Base-by-base conservation (phyloP, 2,888 invertebrate genomes). In the Idaea biselata region DNA sequence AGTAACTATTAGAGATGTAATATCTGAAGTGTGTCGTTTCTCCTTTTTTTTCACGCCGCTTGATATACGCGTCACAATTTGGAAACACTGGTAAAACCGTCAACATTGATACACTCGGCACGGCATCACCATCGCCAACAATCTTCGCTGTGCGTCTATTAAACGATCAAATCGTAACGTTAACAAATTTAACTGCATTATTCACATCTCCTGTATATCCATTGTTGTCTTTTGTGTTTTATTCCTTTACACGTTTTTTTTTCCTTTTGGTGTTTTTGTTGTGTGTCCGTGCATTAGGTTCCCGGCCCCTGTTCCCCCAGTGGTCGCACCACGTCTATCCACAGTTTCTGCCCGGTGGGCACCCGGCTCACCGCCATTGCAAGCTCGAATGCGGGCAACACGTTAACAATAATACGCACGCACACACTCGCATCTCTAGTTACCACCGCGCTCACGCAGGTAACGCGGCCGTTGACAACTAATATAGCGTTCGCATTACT, bases 301-400 rank as follows among this genome's bases (percentile, higher is more conserved):
- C 96, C 82, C 95, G 97, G 86, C 97, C 97, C 80, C 94, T 97
- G 88, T 97, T 97, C 93, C 97, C 97, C 77, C 97, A 97, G 94
- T 97, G 97, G 97, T 97, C 97, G 79, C 97, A 97, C 93, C 97
- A 97, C 94, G 97, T 97, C 84, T 97, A 97, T 93, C 97, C 97
- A 79, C 97, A 97, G 94, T 97, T 97, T 94, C 95, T 97, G 89
- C 97, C 97, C 83, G 97, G 97, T 88, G 96, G 97, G 90, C 97
- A 97, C 93, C 96, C 97, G 79, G 93, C 93, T 83, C 83, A 84
- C 78, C 81, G 82, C 73, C 83, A 93, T 87, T 94, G 94, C 91
- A 88, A 89, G 76, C 87, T 89, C 81, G 89, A 89, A 81, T 89
- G 89, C 88, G 85, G 87, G 77, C 87, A 88, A 84, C 92, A 90